Base-by-base conservation (phyloP, 2,797 vertebrate genomes). In the Hybognathus amarus region DNA sequence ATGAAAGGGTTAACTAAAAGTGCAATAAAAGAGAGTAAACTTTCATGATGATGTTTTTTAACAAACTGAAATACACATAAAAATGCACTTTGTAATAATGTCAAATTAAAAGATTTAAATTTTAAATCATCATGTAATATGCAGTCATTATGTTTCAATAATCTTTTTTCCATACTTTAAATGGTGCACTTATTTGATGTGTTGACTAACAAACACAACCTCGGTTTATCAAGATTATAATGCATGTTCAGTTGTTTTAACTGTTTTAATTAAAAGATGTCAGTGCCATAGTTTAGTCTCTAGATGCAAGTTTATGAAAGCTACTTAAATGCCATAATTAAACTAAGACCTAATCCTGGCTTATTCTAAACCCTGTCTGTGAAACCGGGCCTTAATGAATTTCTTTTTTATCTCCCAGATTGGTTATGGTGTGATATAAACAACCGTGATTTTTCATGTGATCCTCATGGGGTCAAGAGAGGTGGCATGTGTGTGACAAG, bases 391-490 rank as follows among this genome's bases (percentile, higher is more conserved):
- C 45, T 47, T 17, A 47, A 47, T 47, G 0, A 47, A 47, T 47
- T 47, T 17, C 0, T 47, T 47, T 47, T 59, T 59, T 5, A 59
- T n/a, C 27, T 80, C 45, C 30, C 66, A 77, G 30, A 69, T 45
- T 20, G 52, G 6, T 47, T 36, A 30, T 76, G 54, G 2, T 20
- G 64, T 68, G 17, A 54, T 64, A 52, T 50, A 77, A 78, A 85
- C 63, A 78, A n/a, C 12, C 18, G 4, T 36, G 64, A 61, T 83
- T 80, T 77, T 36, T 30, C 66, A 73, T 79, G 70, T 24, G 38
- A 73, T 76, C 59, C 64, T 80, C 54, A 83, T 83, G 73, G 83
- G 85, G 91, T 88, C 85, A 86, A 56, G 80, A 86, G 88, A 79
- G 54, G 75, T 86, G 78, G 82, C 81, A 80, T 50, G 83, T 73